phyloP scores from a whole-genome alignment of 2,113 vertebrate species.

The Variabilichromis moorii region DNA sequence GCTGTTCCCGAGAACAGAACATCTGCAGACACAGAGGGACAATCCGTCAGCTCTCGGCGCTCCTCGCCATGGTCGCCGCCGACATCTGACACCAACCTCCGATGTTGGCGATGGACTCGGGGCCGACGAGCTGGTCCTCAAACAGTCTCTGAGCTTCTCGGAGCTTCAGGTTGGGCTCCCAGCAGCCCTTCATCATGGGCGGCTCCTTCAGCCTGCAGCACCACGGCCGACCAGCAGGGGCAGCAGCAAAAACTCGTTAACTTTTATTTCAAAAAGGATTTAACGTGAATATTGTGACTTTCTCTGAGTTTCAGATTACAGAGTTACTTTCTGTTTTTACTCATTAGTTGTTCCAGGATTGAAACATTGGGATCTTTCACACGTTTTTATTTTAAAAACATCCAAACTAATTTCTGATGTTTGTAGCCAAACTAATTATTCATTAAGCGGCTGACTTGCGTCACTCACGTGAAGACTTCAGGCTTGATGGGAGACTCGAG shows the following conservation, averaged over 20 bases:
- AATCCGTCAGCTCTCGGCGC: neutral
- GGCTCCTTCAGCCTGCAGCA: conserved; percentile 83
- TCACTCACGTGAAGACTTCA: conserved; percentile 77
- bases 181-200: conserved; percentile 77
- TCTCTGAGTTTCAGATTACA: neutral
- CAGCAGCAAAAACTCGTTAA: neutral
- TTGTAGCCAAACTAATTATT: neutral
- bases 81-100: conserved; percentile 70
- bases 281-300: neutral
- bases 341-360: neutral
- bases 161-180: conserved; percentile 83
- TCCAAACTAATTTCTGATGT: rapidly evolving
- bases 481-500: conserved; percentile 90
- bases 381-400: neutral
- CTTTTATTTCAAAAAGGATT: neutral
- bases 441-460: neutral
- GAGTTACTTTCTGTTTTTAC: neutral
- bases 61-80: no score
- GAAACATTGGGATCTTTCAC: neutral
- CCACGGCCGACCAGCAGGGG: neutral
- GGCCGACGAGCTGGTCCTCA: conserved; percentile 83
- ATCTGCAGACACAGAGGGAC: conserved; percentile 70
- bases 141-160: conserved; percentile 80
- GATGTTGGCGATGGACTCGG: conserved; percentile 85
- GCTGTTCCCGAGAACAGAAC: conserved; percentile 87